phyloP scores from a whole-genome alignment of 1,140 invertebrate species.

The Ctenoplectra terminalis region DNA sequence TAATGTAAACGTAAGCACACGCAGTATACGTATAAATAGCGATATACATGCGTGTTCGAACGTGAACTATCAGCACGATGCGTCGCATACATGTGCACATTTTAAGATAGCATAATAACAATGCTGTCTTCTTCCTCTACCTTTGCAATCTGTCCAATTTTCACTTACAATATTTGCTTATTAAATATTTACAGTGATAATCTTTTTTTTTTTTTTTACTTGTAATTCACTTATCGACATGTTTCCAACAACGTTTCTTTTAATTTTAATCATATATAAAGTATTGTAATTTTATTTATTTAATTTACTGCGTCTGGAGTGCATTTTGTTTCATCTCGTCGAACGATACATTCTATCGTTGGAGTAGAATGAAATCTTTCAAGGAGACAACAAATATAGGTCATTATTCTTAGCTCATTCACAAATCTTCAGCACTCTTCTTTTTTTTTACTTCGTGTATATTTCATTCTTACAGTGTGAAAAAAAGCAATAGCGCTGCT shows the following conservation, averaged over 20 bases:
- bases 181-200: slow-evolving; percentile 70
- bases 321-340: slow-evolving; percentile 44
- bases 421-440: slow-evolving; percentile 5
- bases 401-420: slow-evolving; percentile 41
- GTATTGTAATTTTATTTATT: slow-evolving; percentile 66
- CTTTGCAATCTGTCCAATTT: slow-evolving; percentile 32
- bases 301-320: slow-evolving; percentile 45
- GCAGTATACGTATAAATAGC: slow-evolving; percentile 61
- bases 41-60: slow-evolving; percentile 59
- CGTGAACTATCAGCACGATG: slow-evolving; percentile 41
- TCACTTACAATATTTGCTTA: slow-evolving; percentile 59
- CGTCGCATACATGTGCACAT: slow-evolving; percentile 40
- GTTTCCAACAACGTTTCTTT: slow-evolving; percentile 64
- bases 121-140: slow-evolving; percentile 24
- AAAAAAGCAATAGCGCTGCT: slow-evolving; percentile 38
- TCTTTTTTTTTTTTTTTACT: slow-evolving; percentile 46
- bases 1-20: slow-evolving; percentile 66
- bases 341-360: slow-evolving; percentile 48
- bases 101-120: slow-evolving; percentile 14
- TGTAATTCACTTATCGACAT: slow-evolving; percentile 64
- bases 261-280: slow-evolving; percentile 63
- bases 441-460: slow-evolving; percentile 1
- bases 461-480: slow-evolving; percentile 44
- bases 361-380: slow-evolving; percentile 48
- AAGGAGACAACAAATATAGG: slow-evolving; percentile 48